These are phyloP conservation scores for Gari tellinella DNA, from an alignment of 2,888 invertebrate species.

Conservation along the genomic window DNA sequence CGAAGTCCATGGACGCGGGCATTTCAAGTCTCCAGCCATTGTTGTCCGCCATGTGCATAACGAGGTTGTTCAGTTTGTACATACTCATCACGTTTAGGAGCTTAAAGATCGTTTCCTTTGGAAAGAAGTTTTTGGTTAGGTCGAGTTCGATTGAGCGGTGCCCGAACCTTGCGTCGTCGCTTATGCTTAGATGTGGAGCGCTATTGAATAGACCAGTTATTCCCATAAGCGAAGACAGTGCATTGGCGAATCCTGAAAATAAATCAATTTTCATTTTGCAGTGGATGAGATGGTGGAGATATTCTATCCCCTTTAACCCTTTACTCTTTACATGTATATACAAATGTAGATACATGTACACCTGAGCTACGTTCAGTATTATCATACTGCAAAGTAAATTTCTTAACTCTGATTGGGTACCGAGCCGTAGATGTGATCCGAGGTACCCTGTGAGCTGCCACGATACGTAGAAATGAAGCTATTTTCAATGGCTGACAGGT, in stretches of 20 bases:
- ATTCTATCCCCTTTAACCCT: too few species aligned
- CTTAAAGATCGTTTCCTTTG: conserved; percentile 2
- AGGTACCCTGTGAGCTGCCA: too few species aligned
- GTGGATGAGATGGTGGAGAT: neutral
- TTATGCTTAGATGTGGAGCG: conserved; percentile 21
- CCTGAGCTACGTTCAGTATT: too few species aligned
- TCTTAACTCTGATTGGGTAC: too few species aligned
- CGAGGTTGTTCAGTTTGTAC: conserved; percentile 49
- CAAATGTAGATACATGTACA: too few species aligned
- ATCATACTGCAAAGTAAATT: too few species aligned
- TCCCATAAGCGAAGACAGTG: conserved; percentile 20
- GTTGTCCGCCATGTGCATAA: conserved; percentile 34
- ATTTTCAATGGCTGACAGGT: too few species aligned
- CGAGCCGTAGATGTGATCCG: too few species aligned
- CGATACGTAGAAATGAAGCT: too few species aligned
- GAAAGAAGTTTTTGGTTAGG: conserved; percentile 38
- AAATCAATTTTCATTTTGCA: too few species aligned
- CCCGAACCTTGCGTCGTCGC: conserved; percentile 28
- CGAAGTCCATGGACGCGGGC: conserved; percentile 5
- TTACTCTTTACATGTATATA: too few species aligned
- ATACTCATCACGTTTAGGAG: conserved; percentile 35
- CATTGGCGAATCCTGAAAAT: conserved; percentile 36
- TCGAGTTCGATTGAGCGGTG: conserved; percentile 28
- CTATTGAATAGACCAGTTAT: conserved; percentile 22
- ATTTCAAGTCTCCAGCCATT: conserved; percentile 24